phyloP scores from a whole-genome alignment of 2,888 invertebrate species.

The Cosmia trapezina region DNA sequence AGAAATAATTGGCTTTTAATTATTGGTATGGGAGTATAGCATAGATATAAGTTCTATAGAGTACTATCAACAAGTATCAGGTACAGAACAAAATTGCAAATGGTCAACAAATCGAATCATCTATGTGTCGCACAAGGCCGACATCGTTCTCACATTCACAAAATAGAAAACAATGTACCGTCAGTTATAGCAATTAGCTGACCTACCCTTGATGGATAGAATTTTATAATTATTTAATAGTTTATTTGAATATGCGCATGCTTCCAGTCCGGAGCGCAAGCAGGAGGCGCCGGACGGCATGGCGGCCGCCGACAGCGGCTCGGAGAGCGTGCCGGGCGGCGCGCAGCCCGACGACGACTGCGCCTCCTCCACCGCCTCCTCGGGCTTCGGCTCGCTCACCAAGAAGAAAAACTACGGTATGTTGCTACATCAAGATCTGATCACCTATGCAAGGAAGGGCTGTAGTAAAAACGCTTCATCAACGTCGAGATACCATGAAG shows the following conservation, averaged over 20 bases:
- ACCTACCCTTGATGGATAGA: too few species aligned
- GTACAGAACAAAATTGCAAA: not conserved
- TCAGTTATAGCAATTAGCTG: too few species aligned
- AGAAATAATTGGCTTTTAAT: not conserved
- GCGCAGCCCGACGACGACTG: constrained; percentile 89
- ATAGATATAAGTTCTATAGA: too few species aligned
- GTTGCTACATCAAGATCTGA: not conserved
- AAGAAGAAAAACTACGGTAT: constrained; percentile 92
- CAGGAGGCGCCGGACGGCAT: constrained; percentile 81
- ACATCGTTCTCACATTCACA: not conserved
- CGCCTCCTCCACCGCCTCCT: constrained; percentile 94
- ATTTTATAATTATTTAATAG: too few species aligned
- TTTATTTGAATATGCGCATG: too few species aligned
- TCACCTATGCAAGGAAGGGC: not conserved
- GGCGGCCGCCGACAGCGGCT: constrained; percentile 85
- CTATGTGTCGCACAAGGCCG: not conserved
- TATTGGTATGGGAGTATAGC: not conserved
- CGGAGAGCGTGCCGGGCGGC: constrained; percentile 82
- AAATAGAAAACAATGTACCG: not conserved
- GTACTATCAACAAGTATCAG: not conserved
- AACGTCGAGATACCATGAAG: not conserved
- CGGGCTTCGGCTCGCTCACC: constrained; percentile 96
- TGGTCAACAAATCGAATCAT: not conserved
- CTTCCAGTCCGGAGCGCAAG: constrained; percentile 84
- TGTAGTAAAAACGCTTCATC: not conserved